phyloP scores from a whole-genome alignment of 2,113 vertebrate genomes.

The Coturnix japonica region DNA sequence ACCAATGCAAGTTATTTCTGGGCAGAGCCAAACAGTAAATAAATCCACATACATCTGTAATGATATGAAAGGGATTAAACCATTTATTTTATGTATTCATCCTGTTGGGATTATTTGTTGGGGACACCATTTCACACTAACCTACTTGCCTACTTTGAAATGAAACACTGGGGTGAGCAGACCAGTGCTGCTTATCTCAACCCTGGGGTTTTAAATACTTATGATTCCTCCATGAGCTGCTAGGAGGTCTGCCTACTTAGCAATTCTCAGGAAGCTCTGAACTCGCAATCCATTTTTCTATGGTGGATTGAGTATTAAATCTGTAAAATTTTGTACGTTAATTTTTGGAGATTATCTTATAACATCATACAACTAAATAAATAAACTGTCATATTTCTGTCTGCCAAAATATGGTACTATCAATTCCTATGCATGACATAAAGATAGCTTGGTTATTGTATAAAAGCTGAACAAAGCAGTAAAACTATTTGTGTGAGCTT shows the following conservation, averaged over 20 bases:
- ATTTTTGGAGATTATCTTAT: not conserved
- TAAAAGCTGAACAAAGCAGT: not conserved
- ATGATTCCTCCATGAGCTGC: not conserved
- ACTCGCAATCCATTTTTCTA: not conserved
- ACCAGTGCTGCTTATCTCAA: not conserved
- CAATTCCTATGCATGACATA: not conserved
- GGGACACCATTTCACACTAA: not conserved
- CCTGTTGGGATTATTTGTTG: not conserved
- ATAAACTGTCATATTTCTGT: not conserved
- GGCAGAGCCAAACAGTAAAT: not conserved
- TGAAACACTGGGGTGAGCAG: not conserved
- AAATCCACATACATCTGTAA: not conserved
- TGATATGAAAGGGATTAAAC: not conserved
- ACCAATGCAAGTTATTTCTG: not conserved
- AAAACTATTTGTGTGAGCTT: not conserved
- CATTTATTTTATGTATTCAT: not conserved
- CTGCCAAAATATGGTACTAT: not conserved
- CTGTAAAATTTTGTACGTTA: not conserved
- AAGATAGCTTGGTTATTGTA: not conserved
- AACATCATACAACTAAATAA: too few relatives aligned
- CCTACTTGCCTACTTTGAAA: not conserved
- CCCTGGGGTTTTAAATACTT: not conserved
- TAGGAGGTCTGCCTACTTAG: not conserved
- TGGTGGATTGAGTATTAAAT: not conserved
- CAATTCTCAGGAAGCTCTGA: not conserved